Base-by-base conservation (phyloP, 1,140 invertebrate genomes). In the Potamilus streckersoni region DNA sequence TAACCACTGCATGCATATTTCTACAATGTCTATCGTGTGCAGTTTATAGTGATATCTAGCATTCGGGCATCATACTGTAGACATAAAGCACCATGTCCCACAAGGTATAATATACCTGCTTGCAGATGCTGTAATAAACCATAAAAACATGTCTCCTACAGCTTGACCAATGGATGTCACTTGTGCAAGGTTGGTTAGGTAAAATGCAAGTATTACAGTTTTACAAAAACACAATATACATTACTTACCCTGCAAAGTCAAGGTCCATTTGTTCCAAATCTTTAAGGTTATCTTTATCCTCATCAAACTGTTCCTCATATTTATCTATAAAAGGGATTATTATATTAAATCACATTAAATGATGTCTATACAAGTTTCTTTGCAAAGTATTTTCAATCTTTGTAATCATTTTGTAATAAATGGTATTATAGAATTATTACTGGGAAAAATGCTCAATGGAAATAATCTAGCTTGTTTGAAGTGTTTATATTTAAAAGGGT, bases 241-340 rank as follows among this genome's bases (percentile, higher is more conserved):
- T 57, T 16, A 65, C 76, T 79, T 81, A 89, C 88, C 84, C 81
- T 31, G 88, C 86, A 83, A 89, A 88, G 69, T 89, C 87, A 27
- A 84, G 64, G 65, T 86, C 83, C 31, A 84, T 65, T 67, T 85
- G 67, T 62, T 63, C 83, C 69, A 85, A 71, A 49, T 82, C 82
- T 62, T 73, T 81, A 8, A 83, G 66, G 20, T 81, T 80, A 65
- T 74, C 82, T n/a, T 78, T 78, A 23, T 72, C 75, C 58, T 66
- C 65, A 27, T 84, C 83, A 59, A 81, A 58, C 20, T 82, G 70
- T 31, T 73, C 72, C 70, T 87, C 84, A 75, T 86, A 84, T 5
- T 85, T 83, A 80, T 89, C 87, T 85, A 80, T 65, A 81, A 76
- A 23, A 68, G 62, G 56, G 38, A 70, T 65, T 66, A 66, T 27